phyloP scores from a whole-genome alignment of 2,797 vertebrate species.

The Aldrovandia affinis region DNA sequence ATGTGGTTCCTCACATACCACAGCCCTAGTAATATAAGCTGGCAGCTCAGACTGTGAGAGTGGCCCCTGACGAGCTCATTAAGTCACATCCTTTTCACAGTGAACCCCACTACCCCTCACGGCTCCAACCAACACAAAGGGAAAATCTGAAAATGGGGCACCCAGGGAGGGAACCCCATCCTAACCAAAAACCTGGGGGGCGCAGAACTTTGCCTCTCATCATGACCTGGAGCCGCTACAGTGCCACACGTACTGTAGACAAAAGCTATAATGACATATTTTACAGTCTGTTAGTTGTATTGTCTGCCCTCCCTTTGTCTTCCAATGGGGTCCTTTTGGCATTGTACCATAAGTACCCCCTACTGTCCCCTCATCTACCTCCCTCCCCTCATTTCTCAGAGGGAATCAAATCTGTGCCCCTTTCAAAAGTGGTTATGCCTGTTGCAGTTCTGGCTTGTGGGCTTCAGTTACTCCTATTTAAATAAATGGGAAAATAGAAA shows the following conservation, averaged over 20 bases:
- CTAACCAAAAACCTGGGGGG: conserved; percentile 49
- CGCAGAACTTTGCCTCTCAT: conserved; percentile 54
- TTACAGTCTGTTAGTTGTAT: conserved; percentile 71
- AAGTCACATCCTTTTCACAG: conserved; percentile 58
- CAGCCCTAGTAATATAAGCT: conserved; percentile 46
- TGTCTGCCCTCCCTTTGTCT: conserved; percentile 62
- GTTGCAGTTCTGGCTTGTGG: neutral
- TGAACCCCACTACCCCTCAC: conserved; percentile 48
- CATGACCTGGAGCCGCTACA: conserved; percentile 49
- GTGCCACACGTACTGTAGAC: conserved; percentile 57
- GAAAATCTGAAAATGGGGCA: no score
- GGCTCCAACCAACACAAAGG: conserved; percentile 59
- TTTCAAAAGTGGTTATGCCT: neutral
- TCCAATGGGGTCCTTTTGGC: conserved; percentile 57
- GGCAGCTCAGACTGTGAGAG: conserved; percentile 52
- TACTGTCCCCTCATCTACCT: conserved; percentile 32
- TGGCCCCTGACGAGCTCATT: conserved; percentile 63
- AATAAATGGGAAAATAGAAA: neutral
- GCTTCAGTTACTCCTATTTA: neutral
- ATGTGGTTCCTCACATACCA: neutral
- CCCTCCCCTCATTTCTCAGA: neutral
- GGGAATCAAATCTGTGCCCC: neutral
- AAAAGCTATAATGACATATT: conserved; percentile 73
- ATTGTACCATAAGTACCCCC: conserved; percentile 49
- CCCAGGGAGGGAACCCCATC: no score